A percentile compares a stretch with the other conserved stretches of the same genome.
phyloP scores from a whole-genome alignment of 2,888 invertebrate species.

The Seira ritae region DNA sequence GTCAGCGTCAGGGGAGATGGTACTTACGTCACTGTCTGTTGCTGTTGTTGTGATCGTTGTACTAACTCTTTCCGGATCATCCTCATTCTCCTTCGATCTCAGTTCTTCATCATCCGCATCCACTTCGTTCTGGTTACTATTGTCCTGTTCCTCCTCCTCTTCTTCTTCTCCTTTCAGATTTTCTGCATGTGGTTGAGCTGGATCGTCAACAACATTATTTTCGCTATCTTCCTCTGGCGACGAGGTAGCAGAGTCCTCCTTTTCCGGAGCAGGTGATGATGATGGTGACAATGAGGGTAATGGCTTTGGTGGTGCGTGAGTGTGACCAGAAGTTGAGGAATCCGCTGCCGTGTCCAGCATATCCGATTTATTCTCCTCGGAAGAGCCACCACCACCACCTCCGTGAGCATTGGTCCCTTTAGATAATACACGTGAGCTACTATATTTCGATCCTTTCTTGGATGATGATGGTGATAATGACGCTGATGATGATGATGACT shows the following conservation, averaged over 20 bases:
- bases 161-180: background rate
- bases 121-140: background rate
- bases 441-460: no score
- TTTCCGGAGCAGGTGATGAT: constrained; percentile 8
- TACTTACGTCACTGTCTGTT: constrained; percentile 14
- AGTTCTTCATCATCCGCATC: background rate
- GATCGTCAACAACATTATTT: constrained; percentile 17
- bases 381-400: constrained; percentile 14
- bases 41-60: constrained; percentile 25
- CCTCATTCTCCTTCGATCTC: constrained; percentile 18
- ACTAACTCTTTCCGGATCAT: background rate
- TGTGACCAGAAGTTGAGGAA: constrained; percentile 44
- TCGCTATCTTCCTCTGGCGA: background rate
- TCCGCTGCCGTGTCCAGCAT: constrained; percentile 53
- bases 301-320: background rate
- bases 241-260: constrained; percentile 14
- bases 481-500: constrained; percentile 45
- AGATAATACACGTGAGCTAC: no score
- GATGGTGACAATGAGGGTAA: background rate
- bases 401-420: background rate
- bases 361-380: constrained; percentile 51
- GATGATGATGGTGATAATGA: no score
- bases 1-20: background rate
- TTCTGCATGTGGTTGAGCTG: constrained; percentile 22
- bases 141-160: constrained; percentile 2